Conservation (phyloP, 2,113 vertebrate genomes). For the Circaetus cinerascens region DNA sequence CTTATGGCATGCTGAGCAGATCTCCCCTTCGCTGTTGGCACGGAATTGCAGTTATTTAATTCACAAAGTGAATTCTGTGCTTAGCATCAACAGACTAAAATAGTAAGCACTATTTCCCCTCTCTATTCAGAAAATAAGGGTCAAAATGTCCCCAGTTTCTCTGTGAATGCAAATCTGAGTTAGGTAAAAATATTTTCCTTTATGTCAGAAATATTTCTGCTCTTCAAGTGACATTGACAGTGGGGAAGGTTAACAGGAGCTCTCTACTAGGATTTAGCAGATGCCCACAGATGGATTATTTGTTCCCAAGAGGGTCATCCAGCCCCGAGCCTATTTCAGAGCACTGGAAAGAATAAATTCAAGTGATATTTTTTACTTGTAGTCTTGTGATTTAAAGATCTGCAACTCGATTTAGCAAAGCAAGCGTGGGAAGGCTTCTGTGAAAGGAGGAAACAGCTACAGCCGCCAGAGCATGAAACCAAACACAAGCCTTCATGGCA, state of each 20-base stretch:
- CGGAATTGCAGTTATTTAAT: conserved; percentile 26
- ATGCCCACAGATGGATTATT: conserved; percentile 5
- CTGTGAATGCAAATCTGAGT: not conserved
- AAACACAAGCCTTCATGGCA: not conserved
- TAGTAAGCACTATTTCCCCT: not conserved
- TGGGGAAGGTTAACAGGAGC: not conserved
- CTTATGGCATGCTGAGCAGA: not conserved
- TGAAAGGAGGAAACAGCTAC: not conserved
- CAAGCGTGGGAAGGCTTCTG: not conserved
- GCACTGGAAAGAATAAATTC: conserved; percentile 1
- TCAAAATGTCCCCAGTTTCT: not conserved
- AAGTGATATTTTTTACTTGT: conserved; percentile 1
- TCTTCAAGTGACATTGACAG: not conserved
- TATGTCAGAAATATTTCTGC: conserved; percentile 4
- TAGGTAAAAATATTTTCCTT: conserved; percentile 1
- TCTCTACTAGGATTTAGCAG: not conserved
- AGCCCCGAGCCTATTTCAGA: not conserved
- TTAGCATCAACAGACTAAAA: not conserved
- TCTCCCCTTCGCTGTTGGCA: conserved; percentile 6
- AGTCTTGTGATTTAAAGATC: not conserved
- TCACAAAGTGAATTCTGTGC: conserved; percentile 34
- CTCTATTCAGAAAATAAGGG: not conserved
- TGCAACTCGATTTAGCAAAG: not conserved
- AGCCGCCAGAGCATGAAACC: not conserved
- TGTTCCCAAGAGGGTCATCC: not conserved